Conservation (phyloP, 2,113 vertebrate genomes). For the Cyprinus carpio region DNA sequence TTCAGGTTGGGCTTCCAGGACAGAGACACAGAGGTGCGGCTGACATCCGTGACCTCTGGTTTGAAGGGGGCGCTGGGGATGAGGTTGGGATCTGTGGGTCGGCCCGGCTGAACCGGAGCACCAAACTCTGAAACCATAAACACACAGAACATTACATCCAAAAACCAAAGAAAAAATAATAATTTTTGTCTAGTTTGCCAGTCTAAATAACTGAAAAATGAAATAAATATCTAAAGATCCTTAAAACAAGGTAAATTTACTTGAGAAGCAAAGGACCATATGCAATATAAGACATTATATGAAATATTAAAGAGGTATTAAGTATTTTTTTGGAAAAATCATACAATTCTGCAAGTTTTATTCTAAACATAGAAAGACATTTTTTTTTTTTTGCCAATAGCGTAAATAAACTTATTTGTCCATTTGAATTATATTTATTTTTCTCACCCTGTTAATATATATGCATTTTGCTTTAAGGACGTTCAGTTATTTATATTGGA, state of each 20-base stretch:
- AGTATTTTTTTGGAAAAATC: background rate
- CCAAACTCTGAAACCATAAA: constrained; percentile 83
- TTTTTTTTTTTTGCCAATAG: background rate
- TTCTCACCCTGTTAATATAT: background rate
- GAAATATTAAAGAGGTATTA: background rate
- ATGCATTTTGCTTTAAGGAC: background rate
- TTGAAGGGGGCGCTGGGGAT: constrained; percentile 96
- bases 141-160: background rate
- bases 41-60: constrained; percentile 92
- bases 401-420: background rate
- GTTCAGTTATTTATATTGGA: background rate
- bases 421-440: background rate
- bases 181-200: too few relatives aligned
- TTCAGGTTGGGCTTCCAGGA: constrained; percentile 95
- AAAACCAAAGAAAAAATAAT: too few relatives aligned
- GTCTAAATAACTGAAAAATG: too few relatives aligned
- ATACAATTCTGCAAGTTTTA: background rate
- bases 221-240: background rate
- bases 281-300: background rate
- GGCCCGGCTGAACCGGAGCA: constrained; percentile 88
- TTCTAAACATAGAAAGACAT: background rate
- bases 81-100: constrained; percentile 95
- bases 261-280: background rate
- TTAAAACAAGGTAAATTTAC: background rate
- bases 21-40: constrained; percentile 87